A percentile compares a stretch with the other conserved stretches of the same genome.
phyloP scores from a whole-genome alignment of 1,140 invertebrate genomes.

The Teleopsis dalmanni region DNA sequence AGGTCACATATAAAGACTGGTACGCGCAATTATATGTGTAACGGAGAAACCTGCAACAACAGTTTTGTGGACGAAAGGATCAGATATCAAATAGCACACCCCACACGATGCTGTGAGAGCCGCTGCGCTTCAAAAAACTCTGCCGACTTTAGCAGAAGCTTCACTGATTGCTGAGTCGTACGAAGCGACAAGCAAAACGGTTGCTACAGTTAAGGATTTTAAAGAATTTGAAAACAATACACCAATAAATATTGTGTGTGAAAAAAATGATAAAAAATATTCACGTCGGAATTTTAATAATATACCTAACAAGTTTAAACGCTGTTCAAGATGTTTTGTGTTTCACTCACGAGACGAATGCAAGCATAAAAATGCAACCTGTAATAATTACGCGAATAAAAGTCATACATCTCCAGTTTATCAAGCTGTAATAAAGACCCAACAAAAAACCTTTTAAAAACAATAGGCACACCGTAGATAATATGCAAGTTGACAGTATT shows the following conservation, averaged over 20 bases:
- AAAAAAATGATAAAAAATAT: not conserved
- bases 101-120: constrained; percentile 6
- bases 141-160: not conserved
- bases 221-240: not conserved
- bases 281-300: not conserved
- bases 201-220: not conserved
- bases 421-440: not conserved
- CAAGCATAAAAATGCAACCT: not conserved
- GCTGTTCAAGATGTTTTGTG: not conserved
- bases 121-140: constrained; percentile 2
- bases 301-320: constrained; percentile 1
- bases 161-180: constrained; percentile 1
- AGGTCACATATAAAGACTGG: constrained; percentile 14
- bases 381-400: constrained; percentile 4
- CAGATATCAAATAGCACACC: constrained; percentile 2
- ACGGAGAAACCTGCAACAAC: not conserved
- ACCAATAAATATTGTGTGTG: not conserved
- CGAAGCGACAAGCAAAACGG: constrained; percentile 3
- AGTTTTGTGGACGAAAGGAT: constrained; percentile 13
- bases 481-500: not conserved
- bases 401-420: constrained; percentile 1
- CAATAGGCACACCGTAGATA: not conserved
- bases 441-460: constrained; percentile 3
- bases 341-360: constrained; percentile 3
- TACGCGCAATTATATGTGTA: constrained; percentile 14